phyloP scores from a whole-genome alignment of 2,797 vertebrate genomes.

The Cossypha heuglini region DNA sequence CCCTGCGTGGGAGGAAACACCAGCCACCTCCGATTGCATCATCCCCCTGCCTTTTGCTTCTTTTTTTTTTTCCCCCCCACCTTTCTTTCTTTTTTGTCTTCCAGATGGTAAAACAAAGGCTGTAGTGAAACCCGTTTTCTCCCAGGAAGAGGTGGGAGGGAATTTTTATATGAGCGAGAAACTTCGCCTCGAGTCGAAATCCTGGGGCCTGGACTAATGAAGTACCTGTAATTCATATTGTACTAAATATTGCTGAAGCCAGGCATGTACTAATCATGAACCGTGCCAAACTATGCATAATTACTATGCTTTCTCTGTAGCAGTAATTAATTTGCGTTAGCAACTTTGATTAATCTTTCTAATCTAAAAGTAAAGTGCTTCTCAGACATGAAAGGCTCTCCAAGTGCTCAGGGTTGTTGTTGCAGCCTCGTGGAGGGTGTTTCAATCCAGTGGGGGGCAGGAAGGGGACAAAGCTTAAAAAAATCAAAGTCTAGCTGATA shows the following conservation, averaged over 20 bases:
- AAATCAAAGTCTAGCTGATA: not conserved
- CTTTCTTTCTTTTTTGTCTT: slow-evolving; percentile 11
- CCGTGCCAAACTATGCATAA: slow-evolving; percentile 62
- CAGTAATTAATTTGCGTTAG: slow-evolving; percentile 67
- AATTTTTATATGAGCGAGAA: slow-evolving; percentile 49
- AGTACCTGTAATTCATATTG: slow-evolving; percentile 57
- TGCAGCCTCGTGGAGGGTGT: not conserved
- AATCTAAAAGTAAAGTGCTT: slow-evolving; percentile 46
- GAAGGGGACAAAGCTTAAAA: not conserved
- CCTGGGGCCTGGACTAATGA: slow-evolving; percentile 47
- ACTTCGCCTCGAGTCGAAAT: slow-evolving; percentile 44
- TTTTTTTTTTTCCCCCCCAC: accelerated
- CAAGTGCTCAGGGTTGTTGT: not conserved
- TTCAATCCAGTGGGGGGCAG: not conserved
- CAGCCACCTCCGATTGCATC: slow-evolving; percentile 41
- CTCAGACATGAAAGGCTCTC: slow-evolving; percentile 55
- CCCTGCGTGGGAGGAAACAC: slow-evolving; percentile 42
- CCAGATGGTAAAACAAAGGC: slow-evolving; percentile 55
- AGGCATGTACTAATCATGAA: slow-evolving; percentile 57
- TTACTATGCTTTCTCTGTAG: slow-evolving; percentile 52
- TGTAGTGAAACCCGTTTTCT: slow-evolving; percentile 60
- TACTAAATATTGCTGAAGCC: slow-evolving; percentile 53
- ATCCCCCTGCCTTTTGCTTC: not conserved
- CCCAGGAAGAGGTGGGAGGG: slow-evolving; percentile 61
- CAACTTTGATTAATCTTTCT: slow-evolving; percentile 63